These are phyloP conservation scores for Tachycineta bicolor DNA, from an alignment of 2,113 vertebrate genomes.

Conservation along the genomic window DNA sequence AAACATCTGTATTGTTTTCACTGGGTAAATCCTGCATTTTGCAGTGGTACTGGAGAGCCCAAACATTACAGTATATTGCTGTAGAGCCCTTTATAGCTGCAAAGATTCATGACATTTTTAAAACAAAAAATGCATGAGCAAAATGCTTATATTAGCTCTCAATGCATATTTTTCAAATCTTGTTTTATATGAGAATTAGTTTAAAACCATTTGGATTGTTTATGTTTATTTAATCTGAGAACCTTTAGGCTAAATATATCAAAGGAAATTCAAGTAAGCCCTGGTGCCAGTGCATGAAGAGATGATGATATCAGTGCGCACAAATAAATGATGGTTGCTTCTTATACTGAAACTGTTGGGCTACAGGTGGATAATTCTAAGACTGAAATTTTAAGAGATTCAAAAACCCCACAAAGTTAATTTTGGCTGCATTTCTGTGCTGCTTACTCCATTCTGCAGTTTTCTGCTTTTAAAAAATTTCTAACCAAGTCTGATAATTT, in stretches of 20 bases:
- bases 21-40: neutral
- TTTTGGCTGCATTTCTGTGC: neutral
- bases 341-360: neutral
- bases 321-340: neutral
- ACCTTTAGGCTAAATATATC: slow-evolving; percentile 1
- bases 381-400: neutral
- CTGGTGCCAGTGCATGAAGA: neutral
- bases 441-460: neutral
- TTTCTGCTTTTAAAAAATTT: neutral
- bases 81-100: neutral
- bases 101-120: neutral
- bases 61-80: neutral
- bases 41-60: neutral
- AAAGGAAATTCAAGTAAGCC: slow-evolving; percentile 27
- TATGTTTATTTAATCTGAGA: slow-evolving; percentile 4
- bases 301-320: neutral
- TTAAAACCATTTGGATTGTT: slow-evolving; percentile 2
- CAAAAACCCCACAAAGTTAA: neutral
- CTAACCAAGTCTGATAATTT: neutral
- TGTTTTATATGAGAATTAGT: neutral
- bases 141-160: neutral
- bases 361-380: neutral
- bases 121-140: neutral
- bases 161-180: neutral
- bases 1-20: neutral